Percentiles rank a stretch among this genome's conserved stretches.
These are phyloP conservation scores for Linnaemya vulpina DNA, from an alignment of 2,888 invertebrate genomes.

Conservation along the genomic window DNA sequence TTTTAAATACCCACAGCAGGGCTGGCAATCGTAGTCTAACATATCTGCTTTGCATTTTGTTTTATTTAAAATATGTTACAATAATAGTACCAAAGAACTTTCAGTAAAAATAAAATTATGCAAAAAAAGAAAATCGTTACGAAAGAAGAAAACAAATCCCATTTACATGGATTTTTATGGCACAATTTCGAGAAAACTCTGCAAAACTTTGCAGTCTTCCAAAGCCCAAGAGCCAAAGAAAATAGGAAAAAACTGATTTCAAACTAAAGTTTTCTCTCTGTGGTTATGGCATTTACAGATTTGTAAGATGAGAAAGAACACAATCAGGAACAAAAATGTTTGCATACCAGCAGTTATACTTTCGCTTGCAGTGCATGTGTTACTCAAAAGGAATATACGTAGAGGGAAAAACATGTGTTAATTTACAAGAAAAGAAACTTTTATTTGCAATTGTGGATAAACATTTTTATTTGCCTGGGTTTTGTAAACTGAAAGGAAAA, in stretches of 20 bases:
- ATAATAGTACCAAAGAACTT: conserved; percentile 5
- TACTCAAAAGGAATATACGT: neutral
- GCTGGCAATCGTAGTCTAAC: too few species aligned
- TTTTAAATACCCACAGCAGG: too few species aligned
- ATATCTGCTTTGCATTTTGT: too few species aligned
- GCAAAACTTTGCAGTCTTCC: conserved; percentile 18
- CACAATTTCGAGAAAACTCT: conserved; percentile 7
- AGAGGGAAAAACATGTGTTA: conserved; percentile 40
- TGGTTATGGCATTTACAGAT: conserved; percentile 60
- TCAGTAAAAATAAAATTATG: neutral
- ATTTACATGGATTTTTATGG: conserved; percentile 5
- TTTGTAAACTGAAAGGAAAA: neutral
- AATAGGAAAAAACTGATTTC: neutral
- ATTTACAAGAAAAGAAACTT: conserved; percentile 23
- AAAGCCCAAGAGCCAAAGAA: conserved; percentile 13
- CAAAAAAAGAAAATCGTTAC: conserved; percentile 46
- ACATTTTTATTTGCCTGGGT: conserved; percentile 12
- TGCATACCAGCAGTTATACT: neutral
- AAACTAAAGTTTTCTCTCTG: neutral
- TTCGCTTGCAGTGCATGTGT: neutral
- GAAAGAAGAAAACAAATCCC: neutral
- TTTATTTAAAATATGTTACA: neutral
- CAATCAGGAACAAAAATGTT: neutral
- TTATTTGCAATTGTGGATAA: conserved; percentile 30
- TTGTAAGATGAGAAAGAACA: conserved; percentile 42